These are phyloP conservation scores for Muscicapa adusta DNA, from an alignment of 2,113 vertebrate genomes.

Conservation along the genomic window DNA sequence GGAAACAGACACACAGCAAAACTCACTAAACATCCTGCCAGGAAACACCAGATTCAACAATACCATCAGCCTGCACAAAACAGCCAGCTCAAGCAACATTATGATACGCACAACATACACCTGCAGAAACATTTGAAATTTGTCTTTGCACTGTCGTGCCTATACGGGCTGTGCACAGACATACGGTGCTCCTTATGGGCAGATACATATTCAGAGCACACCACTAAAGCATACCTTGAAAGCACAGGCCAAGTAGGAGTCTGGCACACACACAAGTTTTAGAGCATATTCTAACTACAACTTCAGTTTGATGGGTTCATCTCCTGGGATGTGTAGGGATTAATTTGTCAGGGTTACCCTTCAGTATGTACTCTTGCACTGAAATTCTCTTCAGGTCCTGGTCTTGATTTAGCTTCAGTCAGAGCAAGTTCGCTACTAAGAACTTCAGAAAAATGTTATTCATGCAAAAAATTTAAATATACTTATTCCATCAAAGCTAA, in stretches of 20 bases:
- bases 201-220: not conserved
- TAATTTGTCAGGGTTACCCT: not conserved
- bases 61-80: constrained; percentile 38
- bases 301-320: not conserved
- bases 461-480: not conserved
- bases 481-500: not conserved
- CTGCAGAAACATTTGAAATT: not conserved
- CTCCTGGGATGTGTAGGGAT: not conserved
- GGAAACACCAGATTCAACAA: constrained; percentile 75
- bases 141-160: not conserved
- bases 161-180: not conserved
- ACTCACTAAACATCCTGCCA: constrained; percentile 82
- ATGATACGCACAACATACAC: not conserved
- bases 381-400: not conserved
- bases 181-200: not conserved
- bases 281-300: not conserved
- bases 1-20: constrained; percentile 78
- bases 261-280: not conserved
- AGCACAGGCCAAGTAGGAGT: not conserved
- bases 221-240: not conserved
- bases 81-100: not conserved
- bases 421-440: not conserved
- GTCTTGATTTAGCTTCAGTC: not conserved
- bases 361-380: not conserved
- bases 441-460: not conserved